A percentile compares a stretch with the other conserved stretches of the same genome.
Evolutionary conservation across 2,797 vertebrate species (phyloP).

Genomic region (Amazona ochrocephala): DNA sequence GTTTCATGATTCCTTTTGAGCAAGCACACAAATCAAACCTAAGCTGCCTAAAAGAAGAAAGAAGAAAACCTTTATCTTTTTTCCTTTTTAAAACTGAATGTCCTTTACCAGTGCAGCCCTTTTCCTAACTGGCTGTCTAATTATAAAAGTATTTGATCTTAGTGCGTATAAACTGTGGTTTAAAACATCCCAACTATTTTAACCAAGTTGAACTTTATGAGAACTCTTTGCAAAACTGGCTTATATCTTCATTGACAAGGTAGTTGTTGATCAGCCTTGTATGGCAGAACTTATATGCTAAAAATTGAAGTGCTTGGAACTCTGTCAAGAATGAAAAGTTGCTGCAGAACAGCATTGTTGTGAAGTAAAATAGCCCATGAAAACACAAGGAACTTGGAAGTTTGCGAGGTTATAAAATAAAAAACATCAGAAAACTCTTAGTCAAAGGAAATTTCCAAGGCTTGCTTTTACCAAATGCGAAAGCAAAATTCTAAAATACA

Average conservation of each 20-base stretch:
- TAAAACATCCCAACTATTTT: neutral
- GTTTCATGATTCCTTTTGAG: neutral
- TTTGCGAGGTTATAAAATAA: neutral
- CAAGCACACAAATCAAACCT: neutral
- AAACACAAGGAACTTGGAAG: neutral
- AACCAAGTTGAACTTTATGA: neutral
- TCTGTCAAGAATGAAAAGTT: neutral
- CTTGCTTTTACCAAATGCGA: neutral
- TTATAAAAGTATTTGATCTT: neutral
- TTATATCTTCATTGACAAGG: neutral
- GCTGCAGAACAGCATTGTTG: neutral
- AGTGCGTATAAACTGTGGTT: neutral
- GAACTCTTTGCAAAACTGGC: neutral
- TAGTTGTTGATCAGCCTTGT: neutral
- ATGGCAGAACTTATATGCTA: neutral
- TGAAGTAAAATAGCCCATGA: neutral
- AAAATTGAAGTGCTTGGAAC: neutral
- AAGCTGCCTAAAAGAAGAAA: neutral
- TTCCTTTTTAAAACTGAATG: neutral
- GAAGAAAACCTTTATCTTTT: neutral
- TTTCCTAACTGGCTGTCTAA: neutral
- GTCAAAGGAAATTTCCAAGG: neutral
- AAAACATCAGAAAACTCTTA: neutral
- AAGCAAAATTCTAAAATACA: neutral
- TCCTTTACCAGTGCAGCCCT: neutral